phyloP scores from a whole-genome alignment of 2,888 invertebrate genomes.

The Myopa testacea region DNA sequence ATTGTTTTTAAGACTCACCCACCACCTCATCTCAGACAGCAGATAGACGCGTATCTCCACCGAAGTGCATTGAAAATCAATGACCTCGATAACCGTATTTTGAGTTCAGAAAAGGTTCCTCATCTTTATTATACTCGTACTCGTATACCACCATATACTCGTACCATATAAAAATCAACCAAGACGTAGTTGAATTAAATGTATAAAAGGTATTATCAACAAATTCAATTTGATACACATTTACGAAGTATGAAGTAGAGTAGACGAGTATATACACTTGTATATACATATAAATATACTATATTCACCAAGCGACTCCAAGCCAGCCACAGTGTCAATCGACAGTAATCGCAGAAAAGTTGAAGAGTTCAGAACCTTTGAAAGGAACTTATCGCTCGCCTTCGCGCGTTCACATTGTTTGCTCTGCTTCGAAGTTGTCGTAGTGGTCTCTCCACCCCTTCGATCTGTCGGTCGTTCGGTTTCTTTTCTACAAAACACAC shows the following conservation, averaged over 20 bases:
- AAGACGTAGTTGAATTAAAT: not conserved
- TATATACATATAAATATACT: not conserved
- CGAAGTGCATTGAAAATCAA: not conserved
- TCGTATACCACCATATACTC: too few relatives aligned
- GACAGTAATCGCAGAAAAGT: constrained; percentile 40
- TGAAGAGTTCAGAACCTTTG: constrained; percentile 42
- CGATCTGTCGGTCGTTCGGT: not conserved
- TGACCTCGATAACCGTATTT: not conserved
- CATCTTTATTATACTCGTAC: not conserved
- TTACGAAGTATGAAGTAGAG: not conserved
- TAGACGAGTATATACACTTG: not conserved
- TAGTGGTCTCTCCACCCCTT: not conserved
- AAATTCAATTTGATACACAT: not conserved
- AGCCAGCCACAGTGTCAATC: constrained; percentile 20
- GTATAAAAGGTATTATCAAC: not conserved
- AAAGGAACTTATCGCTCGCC: constrained; percentile 37
- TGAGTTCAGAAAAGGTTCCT: not conserved
- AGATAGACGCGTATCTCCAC: not conserved
- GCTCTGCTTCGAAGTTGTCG: not conserved
- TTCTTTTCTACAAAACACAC: not conserved
- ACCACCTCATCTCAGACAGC: not conserved
- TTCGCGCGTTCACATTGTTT: constrained; percentile 14
- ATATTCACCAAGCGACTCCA: not conserved
- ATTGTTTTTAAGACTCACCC: not conserved
- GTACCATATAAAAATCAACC: not conserved